Conservation (phyloP, 2,797 vertebrate species). For the Aplochiton taeniatus region DNA sequence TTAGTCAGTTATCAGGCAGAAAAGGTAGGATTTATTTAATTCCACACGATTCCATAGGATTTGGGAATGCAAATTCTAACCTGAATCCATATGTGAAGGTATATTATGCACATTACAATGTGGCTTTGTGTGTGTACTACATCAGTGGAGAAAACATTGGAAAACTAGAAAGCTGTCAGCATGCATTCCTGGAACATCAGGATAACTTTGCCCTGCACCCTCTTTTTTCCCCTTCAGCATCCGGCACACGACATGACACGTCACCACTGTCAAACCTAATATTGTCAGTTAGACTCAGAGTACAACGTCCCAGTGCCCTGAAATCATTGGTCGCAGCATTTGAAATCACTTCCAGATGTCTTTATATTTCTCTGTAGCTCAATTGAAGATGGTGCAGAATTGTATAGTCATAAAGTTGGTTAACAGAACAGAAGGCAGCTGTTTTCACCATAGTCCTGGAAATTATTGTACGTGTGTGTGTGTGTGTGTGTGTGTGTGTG, state of each 20-base stretch:
- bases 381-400: no score
- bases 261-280: conserved; percentile 43
- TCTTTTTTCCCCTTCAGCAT: conserved; percentile 36
- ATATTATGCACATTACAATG: not conserved
- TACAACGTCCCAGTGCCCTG: conserved; percentile 7
- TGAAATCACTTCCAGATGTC: not conserved
- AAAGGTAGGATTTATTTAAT: not conserved
- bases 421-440: not conserved
- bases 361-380: no score
- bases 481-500: not conserved
- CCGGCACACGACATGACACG: conserved; percentile 39
- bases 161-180: conserved; percentile 39
- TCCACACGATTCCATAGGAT: not conserved
- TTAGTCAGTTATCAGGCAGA: no score
- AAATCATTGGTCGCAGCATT: conserved; percentile 15
- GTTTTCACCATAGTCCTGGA: not conserved
- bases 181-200: conserved; percentile 40
- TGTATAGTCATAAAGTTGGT: not conserved
- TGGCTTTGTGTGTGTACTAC: conserved; percentile 1
- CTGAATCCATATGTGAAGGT: no score
- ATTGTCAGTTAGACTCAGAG: conserved; percentile 23
- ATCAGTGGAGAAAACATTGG: conserved; percentile 30
- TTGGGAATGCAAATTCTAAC: no score
- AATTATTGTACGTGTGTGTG: not conserved
- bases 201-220: conserved; percentile 33